These are phyloP conservation scores for Troides helena DNA, from an alignment of 2,888 invertebrate genomes.

Conservation along the genomic window DNA sequence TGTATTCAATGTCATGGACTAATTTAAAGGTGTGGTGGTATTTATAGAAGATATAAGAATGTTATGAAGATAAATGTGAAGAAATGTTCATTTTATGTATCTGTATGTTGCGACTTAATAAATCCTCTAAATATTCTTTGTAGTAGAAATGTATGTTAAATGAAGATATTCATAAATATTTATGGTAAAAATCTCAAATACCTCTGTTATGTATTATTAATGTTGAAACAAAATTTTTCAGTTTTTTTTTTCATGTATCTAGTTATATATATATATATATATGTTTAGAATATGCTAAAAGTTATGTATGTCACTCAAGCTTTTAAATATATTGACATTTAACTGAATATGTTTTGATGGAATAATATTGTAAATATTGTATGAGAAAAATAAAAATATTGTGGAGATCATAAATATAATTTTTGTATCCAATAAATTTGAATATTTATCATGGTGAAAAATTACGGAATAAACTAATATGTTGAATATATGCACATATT, in stretches of 20 bases:
- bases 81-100: neutral
- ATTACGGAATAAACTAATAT: too few species aligned
- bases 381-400: too few species aligned
- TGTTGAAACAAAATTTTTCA: neutral
- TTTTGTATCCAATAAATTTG: too few species aligned
- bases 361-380: too few species aligned
- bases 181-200: neutral
- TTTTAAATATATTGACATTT: too few species aligned
- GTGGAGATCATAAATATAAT: too few species aligned
- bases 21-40: neutral
- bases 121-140: neutral
- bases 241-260: neutral
- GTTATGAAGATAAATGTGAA: neutral
- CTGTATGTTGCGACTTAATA: neutral
- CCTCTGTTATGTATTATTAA: neutral
- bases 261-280: neutral
- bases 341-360: too few species aligned
- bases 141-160: neutral
- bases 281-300: neutral
- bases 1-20: too few species aligned
- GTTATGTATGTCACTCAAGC: too few species aligned
- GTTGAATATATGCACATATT: too few species aligned
- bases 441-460: too few species aligned
- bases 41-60: neutral
- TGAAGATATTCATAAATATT: neutral